Percentiles rank a stretch among this genome's conserved stretches.
These are phyloP conservation scores for Parazoanthus swiftii DNA, from an alignment of 92 coral and sea anemone species.

Conservation along the genomic window DNA sequence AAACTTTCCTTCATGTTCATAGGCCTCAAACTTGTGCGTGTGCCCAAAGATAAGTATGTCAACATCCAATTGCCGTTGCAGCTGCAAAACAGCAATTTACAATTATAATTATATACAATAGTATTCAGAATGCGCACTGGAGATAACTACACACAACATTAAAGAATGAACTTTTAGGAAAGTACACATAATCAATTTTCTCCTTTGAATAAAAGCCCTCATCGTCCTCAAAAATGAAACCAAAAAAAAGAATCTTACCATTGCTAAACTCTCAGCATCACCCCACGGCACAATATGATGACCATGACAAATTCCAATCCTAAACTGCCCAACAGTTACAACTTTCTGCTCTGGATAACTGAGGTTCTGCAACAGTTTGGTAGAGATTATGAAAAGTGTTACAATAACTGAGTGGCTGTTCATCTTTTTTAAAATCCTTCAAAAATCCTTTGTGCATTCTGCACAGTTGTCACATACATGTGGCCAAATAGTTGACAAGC, in stretches of 20 bases:
- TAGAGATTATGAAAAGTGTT: neutral
- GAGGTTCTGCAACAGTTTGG: conserved; percentile 67
- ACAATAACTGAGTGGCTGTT: neutral
- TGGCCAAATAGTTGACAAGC: too few species aligned
- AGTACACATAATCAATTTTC: too few species aligned
- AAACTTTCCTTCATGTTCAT: conserved; percentile 98
- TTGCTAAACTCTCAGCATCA: conserved; percentile 94
- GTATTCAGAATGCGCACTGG: too few species aligned
- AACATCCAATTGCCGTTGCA: conserved; percentile 96
- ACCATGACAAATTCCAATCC: conserved; percentile 98
- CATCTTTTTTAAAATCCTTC: neutral
- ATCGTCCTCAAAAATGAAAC: too few species aligned
- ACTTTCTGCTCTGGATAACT: conserved; percentile 99
- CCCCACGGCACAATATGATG: conserved; percentile 99
- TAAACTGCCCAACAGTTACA: conserved; percentile 96
- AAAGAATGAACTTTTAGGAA: too few species aligned
- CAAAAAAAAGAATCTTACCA: conserved; percentile 62
- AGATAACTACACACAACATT: too few species aligned
- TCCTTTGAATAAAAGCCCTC: too few species aligned
- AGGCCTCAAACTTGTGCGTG: conserved; percentile 99
- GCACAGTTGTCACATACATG: too few species aligned
- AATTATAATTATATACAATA: neutral
- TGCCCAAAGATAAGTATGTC: conserved; percentile 97
- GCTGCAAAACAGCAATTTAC: conserved; percentile 49
- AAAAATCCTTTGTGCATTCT: too few species aligned